A percentile compares a stretch with the other conserved stretches of the same genome.
Conservation (phyloP, 2,888 invertebrate species). For the Troides oblongomaculatus region DNA sequence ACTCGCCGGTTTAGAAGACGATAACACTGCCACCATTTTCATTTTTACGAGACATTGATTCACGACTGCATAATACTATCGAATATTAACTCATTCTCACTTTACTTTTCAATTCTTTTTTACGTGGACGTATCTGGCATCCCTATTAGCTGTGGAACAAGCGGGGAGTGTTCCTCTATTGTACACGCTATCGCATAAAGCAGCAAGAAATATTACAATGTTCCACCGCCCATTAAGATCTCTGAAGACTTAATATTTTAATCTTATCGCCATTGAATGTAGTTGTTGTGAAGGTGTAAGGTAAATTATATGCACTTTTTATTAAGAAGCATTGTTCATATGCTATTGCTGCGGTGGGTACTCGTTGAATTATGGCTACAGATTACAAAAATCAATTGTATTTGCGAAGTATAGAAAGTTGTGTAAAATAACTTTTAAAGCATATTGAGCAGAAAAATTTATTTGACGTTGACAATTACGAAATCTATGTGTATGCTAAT, state of each 20-base stretch:
- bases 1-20: slow-evolving; percentile 31
- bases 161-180: slow-evolving; percentile 33
- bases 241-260: slow-evolving; percentile 58
- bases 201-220: slow-evolving; percentile 56
- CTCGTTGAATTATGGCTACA: slow-evolving; percentile 3
- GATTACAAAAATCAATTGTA: slow-evolving; percentile 21
- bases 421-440: background rate
- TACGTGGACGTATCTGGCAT: background rate
- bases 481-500: background rate
- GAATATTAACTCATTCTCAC: background rate
- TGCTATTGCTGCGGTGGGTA: slow-evolving; percentile 9
- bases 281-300: slow-evolving; percentile 26
- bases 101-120: background rate
- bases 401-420: background rate
- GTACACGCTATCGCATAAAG: slow-evolving; percentile 41
- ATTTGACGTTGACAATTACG: background rate
- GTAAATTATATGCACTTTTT: slow-evolving; percentile 25
- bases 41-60: slow-evolving; percentile 16
- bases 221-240: slow-evolving; percentile 45
- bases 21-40: slow-evolving; percentile 20
- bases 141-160: slow-evolving; percentile 17
- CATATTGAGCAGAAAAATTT: background rate
- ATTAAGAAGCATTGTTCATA: slow-evolving; percentile 18
- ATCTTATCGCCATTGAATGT: slow-evolving; percentile 35
- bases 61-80: background rate